Evolutionary conservation across 1,140 invertebrate genomes (phyloP).

Genomic region (Zaprionus vittiger): DNA sequence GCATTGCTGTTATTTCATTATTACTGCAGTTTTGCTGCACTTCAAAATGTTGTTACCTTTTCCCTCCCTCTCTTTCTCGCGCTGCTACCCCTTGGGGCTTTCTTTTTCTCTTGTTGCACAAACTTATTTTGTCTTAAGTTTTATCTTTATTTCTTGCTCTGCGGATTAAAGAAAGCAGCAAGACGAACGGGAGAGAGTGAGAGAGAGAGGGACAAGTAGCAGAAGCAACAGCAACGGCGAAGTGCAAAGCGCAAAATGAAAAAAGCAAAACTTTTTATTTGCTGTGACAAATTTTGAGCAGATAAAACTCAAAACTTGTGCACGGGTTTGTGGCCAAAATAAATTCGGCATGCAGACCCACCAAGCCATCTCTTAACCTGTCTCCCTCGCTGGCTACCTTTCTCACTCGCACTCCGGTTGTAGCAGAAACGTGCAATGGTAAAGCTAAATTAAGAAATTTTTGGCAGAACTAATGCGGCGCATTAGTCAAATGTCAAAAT

Average conservation of each 20-base stretch:
- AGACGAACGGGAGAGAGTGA: slow-evolving; percentile 7
- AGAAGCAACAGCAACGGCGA: slow-evolving; percentile 30
- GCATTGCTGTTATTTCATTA: slow-evolving; percentile 80
- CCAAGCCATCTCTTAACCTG: not conserved
- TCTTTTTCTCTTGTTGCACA: slow-evolving; percentile 34
- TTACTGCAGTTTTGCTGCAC: slow-evolving; percentile 59
- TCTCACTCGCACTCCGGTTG: not conserved
- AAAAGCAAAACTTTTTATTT: slow-evolving; percentile 78
- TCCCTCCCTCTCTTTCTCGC: slow-evolving; percentile 3
- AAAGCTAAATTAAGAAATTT: slow-evolving; percentile 78
- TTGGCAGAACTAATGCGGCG: slow-evolving; percentile 74
- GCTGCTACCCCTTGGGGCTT: not conserved
- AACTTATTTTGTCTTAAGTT: slow-evolving; percentile 78
- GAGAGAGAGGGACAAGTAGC: slow-evolving; percentile 19
- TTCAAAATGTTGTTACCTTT: slow-evolving; percentile 12
- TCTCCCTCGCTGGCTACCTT: not conserved
- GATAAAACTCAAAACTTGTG: slow-evolving; percentile 74
- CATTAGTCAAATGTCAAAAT: slow-evolving; percentile 81
- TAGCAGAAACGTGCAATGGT: slow-evolving; percentile 35
- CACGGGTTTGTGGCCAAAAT: slow-evolving; percentile 57
- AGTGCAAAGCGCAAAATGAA: slow-evolving; percentile 37
- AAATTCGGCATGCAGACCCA: slow-evolving; percentile 56
- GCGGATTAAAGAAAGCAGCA: slow-evolving; percentile 62
- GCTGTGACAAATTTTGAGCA: slow-evolving; percentile 79
- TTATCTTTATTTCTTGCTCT: slow-evolving; percentile 74